Evolutionary conservation across 2,113 vertebrate species (phyloP).

Genomic region (Phoxinus phoxinus): DNA sequence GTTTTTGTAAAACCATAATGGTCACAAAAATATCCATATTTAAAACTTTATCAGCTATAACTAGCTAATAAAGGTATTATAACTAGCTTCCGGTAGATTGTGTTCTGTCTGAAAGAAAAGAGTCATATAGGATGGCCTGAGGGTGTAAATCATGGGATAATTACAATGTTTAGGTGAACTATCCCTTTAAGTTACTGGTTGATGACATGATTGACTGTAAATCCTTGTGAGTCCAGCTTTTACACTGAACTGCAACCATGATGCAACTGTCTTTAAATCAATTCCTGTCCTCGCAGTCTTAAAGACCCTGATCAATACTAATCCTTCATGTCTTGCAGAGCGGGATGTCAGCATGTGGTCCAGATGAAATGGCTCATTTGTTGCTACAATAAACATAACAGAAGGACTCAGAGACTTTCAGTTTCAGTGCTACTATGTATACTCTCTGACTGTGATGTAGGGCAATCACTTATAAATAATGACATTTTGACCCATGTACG

Average conservation of each 20-base stretch:
- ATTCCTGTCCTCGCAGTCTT: constrained; percentile 47
- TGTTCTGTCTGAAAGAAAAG: no score
- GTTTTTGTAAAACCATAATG: no score
- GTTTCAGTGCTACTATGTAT: constrained; percentile 33
- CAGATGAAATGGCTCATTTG: constrained; percentile 11
- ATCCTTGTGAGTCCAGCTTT: constrained; percentile 37
- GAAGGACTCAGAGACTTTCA: neutral
- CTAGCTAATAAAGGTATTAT: no score
- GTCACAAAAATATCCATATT: no score
- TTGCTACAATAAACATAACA: constrained; percentile 14
- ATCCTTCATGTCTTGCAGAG: neutral
- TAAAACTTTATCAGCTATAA: no score
- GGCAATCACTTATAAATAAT: constrained; percentile 14
- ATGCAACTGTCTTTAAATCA: constrained; percentile 43
- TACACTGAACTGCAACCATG: constrained; percentile 4
- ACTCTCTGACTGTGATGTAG: constrained; percentile 10
- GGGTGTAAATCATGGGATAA: no score
- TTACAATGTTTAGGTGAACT: no score
- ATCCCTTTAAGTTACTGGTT: neutral
- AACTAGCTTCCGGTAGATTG: no score
- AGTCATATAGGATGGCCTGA: no score
- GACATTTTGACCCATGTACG: neutral
- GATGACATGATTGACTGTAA: constrained; percentile 22
- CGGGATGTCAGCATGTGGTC: neutral
- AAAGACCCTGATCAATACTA: constrained; percentile 45